A percentile compares a stretch with the other conserved stretches of the same genome.
These are phyloP conservation scores for Pseudonaja textilis DNA, from an alignment of 2,113 vertebrate genomes.

Conservation along the genomic window DNA sequence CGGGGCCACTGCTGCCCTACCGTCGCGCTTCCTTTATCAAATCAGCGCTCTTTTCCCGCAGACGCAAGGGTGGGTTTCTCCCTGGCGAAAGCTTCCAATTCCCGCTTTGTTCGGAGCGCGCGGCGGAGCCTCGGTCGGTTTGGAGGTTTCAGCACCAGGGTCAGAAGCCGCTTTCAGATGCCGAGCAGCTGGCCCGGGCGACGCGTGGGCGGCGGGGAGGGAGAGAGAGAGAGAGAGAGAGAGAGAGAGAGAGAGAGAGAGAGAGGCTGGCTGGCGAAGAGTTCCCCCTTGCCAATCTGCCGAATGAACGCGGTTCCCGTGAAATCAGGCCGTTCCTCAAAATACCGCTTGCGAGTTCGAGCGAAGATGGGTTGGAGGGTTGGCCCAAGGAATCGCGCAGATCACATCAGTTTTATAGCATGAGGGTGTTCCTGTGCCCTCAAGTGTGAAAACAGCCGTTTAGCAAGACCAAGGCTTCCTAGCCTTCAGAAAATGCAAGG, in stretches of 20 bases:
- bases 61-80: neutral
- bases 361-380: neutral
- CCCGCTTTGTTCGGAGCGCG: neutral
- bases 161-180: constrained; percentile 22
- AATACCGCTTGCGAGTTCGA: neutral
- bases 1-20: neutral
- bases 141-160: constrained; percentile 56
- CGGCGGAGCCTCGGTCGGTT: neutral
- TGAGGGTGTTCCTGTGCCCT: neutral
- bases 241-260: too few relatives aligned
- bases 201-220: neutral
- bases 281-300: neutral
- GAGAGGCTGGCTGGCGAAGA: neutral
- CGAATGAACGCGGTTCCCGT: neutral
- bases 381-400: neutral
- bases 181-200: neutral
- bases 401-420: neutral
- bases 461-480: constrained; percentile 35
- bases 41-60: neutral
- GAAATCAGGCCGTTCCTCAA: neutral
- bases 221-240: neutral
- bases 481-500: constrained; percentile 45
- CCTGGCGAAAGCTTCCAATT: neutral
- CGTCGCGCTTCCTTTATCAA: neutral
- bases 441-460: constrained; percentile 43